These are phyloP conservation scores for Stenchaetothrips biformis DNA, from an alignment of 2,888 invertebrate genomes.

Conservation along the genomic window DNA sequence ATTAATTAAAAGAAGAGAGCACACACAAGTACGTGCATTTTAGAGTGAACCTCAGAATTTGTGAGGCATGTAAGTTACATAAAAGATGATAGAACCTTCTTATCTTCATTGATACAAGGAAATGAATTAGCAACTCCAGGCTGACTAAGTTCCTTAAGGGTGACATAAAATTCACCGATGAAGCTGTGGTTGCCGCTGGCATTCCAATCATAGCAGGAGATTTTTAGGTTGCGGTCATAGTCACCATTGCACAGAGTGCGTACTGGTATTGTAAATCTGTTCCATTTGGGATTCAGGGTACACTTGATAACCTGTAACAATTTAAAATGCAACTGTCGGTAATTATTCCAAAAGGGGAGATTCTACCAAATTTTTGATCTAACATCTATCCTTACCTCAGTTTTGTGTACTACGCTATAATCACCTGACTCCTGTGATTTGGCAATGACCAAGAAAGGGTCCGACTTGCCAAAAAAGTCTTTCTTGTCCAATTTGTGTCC, in stretches of 20 bases:
- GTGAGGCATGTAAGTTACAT: background rate
- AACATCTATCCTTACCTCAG: constrained; percentile 45
- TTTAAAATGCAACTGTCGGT: background rate
- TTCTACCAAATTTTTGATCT: too few relatives aligned
- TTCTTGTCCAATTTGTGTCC: constrained; percentile 44
- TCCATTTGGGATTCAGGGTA: constrained; percentile 52
- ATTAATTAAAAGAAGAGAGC: background rate
- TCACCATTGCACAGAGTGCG: constrained; percentile 50
- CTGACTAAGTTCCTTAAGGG: constrained; percentile 44
- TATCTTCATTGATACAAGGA: constrained; percentile 44
- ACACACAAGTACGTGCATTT: background rate
- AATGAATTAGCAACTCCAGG: constrained; percentile 43
- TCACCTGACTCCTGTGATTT: constrained; percentile 46
- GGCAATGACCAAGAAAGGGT: constrained; percentile 45
- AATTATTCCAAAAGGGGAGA: too few relatives aligned
- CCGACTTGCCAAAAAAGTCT: constrained; percentile 44
- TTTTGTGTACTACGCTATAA: constrained; percentile 51
- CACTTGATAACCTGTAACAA: constrained; percentile 44
- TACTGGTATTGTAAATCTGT: constrained; percentile 46
- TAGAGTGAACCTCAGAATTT: background rate
- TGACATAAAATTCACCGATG: constrained; percentile 49
- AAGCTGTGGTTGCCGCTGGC: constrained; percentile 47
- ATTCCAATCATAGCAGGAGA: constrained; percentile 53
- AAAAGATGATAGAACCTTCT: constrained; percentile 38
- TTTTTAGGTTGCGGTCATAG: constrained; percentile 48